Evolutionary conservation across 2,888 invertebrate genomes (phyloP), one percentile per base, ranked within the genome.

Genomic region (Lepidochrysops patricia): DNA sequence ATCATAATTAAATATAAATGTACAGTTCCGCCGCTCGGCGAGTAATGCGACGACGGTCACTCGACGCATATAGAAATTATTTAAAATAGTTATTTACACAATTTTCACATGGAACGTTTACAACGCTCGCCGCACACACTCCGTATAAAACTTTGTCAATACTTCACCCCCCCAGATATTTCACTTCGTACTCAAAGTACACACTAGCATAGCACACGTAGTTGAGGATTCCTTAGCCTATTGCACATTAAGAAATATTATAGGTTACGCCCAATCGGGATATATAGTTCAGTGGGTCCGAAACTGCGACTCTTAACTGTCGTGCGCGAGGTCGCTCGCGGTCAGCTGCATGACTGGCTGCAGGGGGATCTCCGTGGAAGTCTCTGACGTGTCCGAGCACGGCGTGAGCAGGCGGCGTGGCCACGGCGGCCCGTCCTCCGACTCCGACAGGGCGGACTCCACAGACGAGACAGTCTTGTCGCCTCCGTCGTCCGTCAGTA

Each of bases 1-100:
- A 82, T 82, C 82, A 83, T 87, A 82, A 82, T 79, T 81, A 75
- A 78, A 79, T 80, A 80, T 72, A 72, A 82, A 80, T 86, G 82
- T 87, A 86, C 85, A 86, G 74, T 79, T 71, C 79, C 80, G 70
- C 75, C 50, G 60, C 58, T 61, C 61, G 62, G 66, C 60, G 60
- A 37, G 52, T 60, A 58, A 57, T 48, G 52, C 61, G 60, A 58
- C 56, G 37, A 43, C 54, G 57, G 4, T 32, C 43, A 15, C 37
- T 15, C 37, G 7, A 19, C 54, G 19, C 29, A 19, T 9, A n/a
- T 19, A 54, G 27, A 54, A 15, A 27, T 15, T 27, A 54, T 32
- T 32, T 29, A 32, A 52, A 32, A 54, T 54, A 54, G 19, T 54
- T 54, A 54, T 54, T 54, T 54, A 54, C 54, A 54, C 54, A 54